Evolutionary conservation across 1,140 invertebrate genomes (phyloP).

Genomic region (Helicoverpa zea): DNA sequence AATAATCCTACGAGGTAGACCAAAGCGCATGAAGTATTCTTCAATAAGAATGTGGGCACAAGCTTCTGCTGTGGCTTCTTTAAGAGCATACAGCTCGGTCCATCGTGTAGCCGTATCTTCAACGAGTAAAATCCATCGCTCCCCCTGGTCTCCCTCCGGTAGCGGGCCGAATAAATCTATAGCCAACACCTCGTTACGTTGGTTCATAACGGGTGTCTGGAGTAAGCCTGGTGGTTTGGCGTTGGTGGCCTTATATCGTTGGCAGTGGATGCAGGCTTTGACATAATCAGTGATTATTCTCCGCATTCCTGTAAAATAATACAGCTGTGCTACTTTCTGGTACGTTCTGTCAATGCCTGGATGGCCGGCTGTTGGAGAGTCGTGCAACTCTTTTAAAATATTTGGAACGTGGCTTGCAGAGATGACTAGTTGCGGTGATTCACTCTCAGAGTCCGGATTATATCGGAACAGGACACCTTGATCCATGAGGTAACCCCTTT

Average conservation of each 20-base stretch:
- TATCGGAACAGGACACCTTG: too few species aligned
- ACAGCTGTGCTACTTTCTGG: conserved; percentile 2
- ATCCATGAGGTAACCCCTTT: too few species aligned
- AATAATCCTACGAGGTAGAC: conserved; percentile 60
- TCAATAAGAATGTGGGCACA: conserved; percentile 59
- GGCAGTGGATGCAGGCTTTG: conserved; percentile 53
- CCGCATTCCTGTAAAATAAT: conserved; percentile 54
- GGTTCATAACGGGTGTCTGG: conserved; percentile 51
- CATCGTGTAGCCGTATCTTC: conserved; percentile 58
- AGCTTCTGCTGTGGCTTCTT: conserved; percentile 57
- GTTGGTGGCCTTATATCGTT: conserved; percentile 60
- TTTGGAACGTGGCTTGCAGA: too few species aligned
- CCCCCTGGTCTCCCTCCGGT: conserved; percentile 29
- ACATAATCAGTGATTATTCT: conserved; percentile 49
- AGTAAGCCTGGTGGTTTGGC: conserved; percentile 59
- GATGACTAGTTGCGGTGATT: too few species aligned
- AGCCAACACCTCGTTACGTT: conserved; percentile 59
- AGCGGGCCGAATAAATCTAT: conserved; percentile 51
- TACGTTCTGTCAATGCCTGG: conserved; percentile 9
- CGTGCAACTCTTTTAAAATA: too few species aligned
- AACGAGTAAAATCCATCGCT: conserved; percentile 50
- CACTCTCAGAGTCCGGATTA: not conserved
- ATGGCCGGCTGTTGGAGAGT: too few species aligned
- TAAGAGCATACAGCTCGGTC: conserved; percentile 30
- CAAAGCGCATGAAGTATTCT: conserved; percentile 54